phyloP scores from a whole-genome alignment of 2,888 invertebrate genomes.

The Mechanitis mazaeus region DNA sequence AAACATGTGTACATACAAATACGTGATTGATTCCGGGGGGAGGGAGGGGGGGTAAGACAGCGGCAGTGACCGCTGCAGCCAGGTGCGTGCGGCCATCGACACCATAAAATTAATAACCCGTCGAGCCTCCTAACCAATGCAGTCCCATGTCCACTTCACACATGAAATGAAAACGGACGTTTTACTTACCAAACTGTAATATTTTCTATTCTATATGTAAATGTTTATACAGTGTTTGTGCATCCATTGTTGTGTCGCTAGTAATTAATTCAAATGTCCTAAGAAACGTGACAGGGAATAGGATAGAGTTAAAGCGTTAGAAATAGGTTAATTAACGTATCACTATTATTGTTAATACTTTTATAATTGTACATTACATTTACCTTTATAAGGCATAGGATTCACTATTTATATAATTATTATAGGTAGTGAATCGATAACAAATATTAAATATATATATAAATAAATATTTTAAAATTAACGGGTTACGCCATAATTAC shows the following conservation, averaged over 20 bases:
- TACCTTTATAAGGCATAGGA: no score
- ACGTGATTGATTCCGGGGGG: constrained; percentile 58
- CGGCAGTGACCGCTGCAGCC: constrained; percentile 71
- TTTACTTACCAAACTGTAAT: not conserved
- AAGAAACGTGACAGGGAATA: no score
- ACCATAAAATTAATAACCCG: constrained; percentile 77
- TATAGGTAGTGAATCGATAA: no score
- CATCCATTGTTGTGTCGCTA: not conserved
- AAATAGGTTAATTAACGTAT: no score
- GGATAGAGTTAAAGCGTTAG: no score
- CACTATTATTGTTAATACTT: no score
- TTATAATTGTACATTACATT: no score
- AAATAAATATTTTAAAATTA: no score
- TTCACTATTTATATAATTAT: no score
- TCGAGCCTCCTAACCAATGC: constrained; percentile 69
- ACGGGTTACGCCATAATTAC: not conserved
- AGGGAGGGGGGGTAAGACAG: constrained; percentile 38
- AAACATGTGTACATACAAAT: constrained; percentile 35
- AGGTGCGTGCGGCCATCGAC: constrained; percentile 75
- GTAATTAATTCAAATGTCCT: no score
- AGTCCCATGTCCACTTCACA: constrained; percentile 56
- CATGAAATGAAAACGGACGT: constrained; percentile 27
- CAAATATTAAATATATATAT: no score
- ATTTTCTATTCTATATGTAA: not conserved
- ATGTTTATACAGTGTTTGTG: not conserved